Evolutionary conservation across 1,140 invertebrate species (phyloP).

Genomic region (Cyphomyrmex costatus): DNA sequence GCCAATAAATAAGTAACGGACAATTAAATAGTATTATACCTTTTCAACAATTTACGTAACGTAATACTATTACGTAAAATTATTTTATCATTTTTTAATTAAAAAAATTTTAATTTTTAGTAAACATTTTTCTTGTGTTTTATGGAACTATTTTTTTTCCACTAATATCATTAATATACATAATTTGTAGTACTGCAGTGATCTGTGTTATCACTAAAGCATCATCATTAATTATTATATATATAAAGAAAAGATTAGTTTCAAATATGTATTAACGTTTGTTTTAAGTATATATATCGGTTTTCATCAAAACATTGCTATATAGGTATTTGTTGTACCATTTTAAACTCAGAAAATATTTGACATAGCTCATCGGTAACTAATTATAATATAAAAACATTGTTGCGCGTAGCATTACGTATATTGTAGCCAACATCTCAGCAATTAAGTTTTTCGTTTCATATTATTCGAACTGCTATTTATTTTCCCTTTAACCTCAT

Average conservation of each 20-base stretch:
- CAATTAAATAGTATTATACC: neutral
- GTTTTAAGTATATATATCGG: neutral
- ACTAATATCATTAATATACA: neutral
- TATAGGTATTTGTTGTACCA: neutral
- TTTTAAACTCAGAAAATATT: neutral
- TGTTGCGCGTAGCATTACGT: neutral
- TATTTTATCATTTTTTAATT: neutral
- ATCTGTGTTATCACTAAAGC: neutral
- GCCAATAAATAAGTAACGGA: neutral
- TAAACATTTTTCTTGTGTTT: neutral
- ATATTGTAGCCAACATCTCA: neutral
- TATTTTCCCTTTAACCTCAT: slow-evolving; percentile 16
- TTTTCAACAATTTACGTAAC: neutral
- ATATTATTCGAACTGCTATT: slow-evolving; percentile 18
- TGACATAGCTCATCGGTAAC: neutral
- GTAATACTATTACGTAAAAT: neutral
- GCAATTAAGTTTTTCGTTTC: slow-evolving; percentile 24
- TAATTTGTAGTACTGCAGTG: neutral
- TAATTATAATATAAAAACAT: neutral
- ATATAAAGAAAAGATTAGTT: neutral
- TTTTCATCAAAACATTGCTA: neutral
- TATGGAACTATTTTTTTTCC: neutral
- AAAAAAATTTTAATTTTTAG: neutral
- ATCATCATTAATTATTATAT: neutral
- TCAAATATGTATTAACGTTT: no score